A percentile compares a stretch with the other conserved stretches of the same genome.
phyloP scores from a whole-genome alignment of 2,888 invertebrate genomes.

The Pteria penguin region DNA sequence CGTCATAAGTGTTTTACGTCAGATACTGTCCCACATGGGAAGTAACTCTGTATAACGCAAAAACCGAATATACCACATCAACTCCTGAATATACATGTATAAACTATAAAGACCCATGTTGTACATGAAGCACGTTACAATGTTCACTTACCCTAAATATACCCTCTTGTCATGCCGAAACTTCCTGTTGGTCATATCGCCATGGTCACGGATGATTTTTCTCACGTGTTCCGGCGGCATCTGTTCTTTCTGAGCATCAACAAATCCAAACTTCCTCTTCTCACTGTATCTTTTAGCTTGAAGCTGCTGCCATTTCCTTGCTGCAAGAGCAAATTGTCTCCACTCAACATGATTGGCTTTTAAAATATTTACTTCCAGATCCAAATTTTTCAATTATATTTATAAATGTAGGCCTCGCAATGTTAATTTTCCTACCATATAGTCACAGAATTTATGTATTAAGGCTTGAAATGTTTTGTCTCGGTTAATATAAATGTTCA shows the following conservation, averaged over 20 bases:
- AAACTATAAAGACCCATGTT: no score
- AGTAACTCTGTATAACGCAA: no score
- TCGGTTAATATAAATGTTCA: no score
- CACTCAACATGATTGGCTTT: not conserved
- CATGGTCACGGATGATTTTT: constrained; percentile 99
- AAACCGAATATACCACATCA: no score
- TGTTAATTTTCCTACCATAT: no score
- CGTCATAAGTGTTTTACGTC: no score
- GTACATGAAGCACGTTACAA: not conserved
- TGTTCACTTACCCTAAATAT: constrained; percentile 88
- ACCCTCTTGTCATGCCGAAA: constrained; percentile 99
- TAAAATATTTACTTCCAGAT: not conserved
- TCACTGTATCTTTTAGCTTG: constrained; percentile 99
- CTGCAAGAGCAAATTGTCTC: constrained; percentile 59
- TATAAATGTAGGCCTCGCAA: not conserved
- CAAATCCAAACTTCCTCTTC: constrained; percentile 98
- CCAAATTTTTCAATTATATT: not conserved
- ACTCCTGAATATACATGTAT: no score
- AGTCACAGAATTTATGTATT: no score
- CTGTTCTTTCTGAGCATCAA: constrained; percentile 99
- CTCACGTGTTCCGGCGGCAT: constrained; percentile 99
- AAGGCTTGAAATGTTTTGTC: no score
- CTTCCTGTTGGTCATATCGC: constrained; percentile 99
- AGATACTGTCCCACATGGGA: no score
- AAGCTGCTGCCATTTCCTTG: constrained; percentile 96